A percentile compares a stretch with the other conserved stretches of the same genome.
These are phyloP conservation scores for Ischnus inquisitorius DNA, from an alignment of 2,888 invertebrate genomes.

Conservation along the genomic window DNA sequence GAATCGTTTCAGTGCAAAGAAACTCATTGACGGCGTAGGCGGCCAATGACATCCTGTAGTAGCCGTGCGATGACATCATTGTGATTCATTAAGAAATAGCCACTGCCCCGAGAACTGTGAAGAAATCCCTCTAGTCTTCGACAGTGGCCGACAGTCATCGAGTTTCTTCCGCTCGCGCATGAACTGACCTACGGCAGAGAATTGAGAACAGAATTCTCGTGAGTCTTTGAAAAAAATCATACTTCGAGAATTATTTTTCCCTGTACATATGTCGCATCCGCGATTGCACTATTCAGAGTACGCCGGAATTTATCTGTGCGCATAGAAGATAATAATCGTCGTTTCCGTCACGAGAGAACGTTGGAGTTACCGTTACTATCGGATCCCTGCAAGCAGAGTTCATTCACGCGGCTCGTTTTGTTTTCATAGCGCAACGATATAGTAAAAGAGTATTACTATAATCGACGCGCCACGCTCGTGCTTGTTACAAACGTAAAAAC, in stretches of 20 bases:
- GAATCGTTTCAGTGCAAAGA: slow-evolving; percentile 40
- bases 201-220: background rate
- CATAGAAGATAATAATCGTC: background rate
- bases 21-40: slow-evolving; percentile 42
- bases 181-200: slow-evolving; percentile 21
- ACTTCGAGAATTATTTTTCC: background rate
- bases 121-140: slow-evolving; percentile 24
- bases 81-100: slow-evolving; percentile 57
- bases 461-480: background rate
- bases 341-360: background rate
- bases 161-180: slow-evolving; percentile 14
- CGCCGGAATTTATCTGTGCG: slow-evolving; percentile 2
- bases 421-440: slow-evolving; percentile 35
- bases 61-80: slow-evolving; percentile 43
- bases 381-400: slow-evolving; percentile 14
- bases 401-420: slow-evolving; percentile 55
- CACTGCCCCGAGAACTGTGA: slow-evolving; percentile 36
- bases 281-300: slow-evolving; percentile 8
- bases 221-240: background rate
- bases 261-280: background rate
- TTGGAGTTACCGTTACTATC: background rate
- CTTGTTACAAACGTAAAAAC: background rate
- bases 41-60: slow-evolving; percentile 45
- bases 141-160: slow-evolving; percentile 20
- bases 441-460: slow-evolving; percentile 39